Percentiles rank a stretch among this genome's conserved stretches.
These are phyloP conservation scores for Calosoma granatense DNA, from an alignment of 1,140 invertebrate genomes.

Conservation along the genomic window DNA sequence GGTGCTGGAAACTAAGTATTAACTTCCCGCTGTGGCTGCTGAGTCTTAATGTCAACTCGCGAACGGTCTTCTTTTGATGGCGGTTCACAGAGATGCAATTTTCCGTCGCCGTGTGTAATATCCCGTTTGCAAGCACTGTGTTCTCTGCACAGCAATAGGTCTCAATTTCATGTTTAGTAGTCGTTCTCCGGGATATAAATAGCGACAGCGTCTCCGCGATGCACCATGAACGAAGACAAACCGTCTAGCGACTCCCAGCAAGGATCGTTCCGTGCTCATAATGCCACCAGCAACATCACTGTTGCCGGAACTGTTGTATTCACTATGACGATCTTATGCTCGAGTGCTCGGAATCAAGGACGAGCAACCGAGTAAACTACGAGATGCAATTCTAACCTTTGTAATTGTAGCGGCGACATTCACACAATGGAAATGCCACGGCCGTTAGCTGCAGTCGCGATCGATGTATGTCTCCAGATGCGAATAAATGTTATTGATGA, in stretches of 20 bases:
- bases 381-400: not conserved
- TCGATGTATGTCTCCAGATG: conserved; percentile 2
- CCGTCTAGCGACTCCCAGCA: not conserved
- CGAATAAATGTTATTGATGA: conserved; percentile 2
- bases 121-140: not conserved
- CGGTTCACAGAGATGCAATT: not conserved
- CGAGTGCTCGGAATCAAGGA: not conserved
- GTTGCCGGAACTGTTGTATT: not conserved
- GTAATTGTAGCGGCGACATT: conserved; percentile 8
- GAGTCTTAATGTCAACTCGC: not conserved
- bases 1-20: no score
- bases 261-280: not conserved
- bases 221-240: conserved; percentile 2
- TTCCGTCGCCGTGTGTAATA: not conserved
- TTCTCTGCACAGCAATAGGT: not conserved
- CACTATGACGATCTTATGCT: not conserved
- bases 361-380: not conserved
- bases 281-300: not conserved
- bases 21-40: not conserved
- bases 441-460: not conserved
- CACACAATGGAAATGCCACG: conserved; percentile 8
- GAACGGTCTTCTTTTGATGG: not conserved
- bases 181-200: not conserved
- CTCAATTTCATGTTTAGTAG: conserved; percentile 8
- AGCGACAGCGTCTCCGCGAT: not conserved